Base-by-base conservation (phyloP, 1,140 invertebrate genomes). In the Saxidomus purpurata region DNA sequence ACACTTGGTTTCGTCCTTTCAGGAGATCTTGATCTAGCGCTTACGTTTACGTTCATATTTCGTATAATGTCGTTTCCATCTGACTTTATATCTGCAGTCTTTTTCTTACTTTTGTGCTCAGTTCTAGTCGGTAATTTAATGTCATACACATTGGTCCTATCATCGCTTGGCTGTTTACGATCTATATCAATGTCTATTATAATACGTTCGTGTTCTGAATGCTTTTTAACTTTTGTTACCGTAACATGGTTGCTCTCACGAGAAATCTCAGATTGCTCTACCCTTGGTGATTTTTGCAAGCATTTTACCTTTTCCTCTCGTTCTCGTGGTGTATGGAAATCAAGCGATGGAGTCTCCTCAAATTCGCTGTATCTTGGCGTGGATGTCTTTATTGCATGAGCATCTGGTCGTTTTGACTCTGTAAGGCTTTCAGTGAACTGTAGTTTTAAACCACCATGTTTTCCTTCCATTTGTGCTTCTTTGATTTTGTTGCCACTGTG, bases 21-120 rank as follows among this genome's bases (percentile, higher is more conserved):
- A 6, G 80, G 80, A 61, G 80, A 82, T 17, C 40, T 22, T 15
- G 80, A 82, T 8, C 80, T 59, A 8, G 47, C 15, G 19, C 80
- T 63, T 6, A 34, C 2, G 38, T 67, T 82, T n/a, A 82, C 25
- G 52, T 40, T 22, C 61, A 82, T 67, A 59, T 85, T 85, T 71
- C 38, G 63, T 2, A 85, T 69, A 49, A 85, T 85, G 28, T 22
- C 74, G n/a, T 52, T 40, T 71, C 82, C 82, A 52, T 49, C 25
- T 82, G 31, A n/a, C 19, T 40, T 40, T 79, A 19, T 9, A 52
- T 3, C 8, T 28, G 31, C 40, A 11, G 2, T 55, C 1, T 0
- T 15, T 43, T 77, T 49, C n/a, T 25, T 77, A 34, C 17, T 17
- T 31, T 28, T 67, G 67, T n/a, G 2, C 0, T 0, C 67, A 1